Evolutionary conservation across 2,113 vertebrate genomes (phyloP), one percentile per base, ranked within the genome.

Genomic region (Sander vitreus): DNA sequence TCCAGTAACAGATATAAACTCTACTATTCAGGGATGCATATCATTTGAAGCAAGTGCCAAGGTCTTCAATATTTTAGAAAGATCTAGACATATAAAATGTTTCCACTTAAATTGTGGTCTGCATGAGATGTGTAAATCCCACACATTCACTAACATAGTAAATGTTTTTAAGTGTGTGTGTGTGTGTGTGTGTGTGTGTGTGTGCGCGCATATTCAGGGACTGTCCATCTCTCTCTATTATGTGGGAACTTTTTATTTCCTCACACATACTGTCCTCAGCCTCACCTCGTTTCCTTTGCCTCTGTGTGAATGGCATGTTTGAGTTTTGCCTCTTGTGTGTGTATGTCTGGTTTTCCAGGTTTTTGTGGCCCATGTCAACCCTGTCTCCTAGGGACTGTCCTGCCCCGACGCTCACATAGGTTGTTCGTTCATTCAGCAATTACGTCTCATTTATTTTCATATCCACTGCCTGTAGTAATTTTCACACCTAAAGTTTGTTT

Each of bases 61-160:
- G 71, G 55, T 73, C 15, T 53, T 88, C 4, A 83, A 88, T 92
- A 81, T 86, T 91, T 89, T 12, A 88, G 3, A 66, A 43, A 19
- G 25, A 43, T 66, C 15, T 39, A 5, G 53, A 54, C 13, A 33
- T 78, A 78, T n/a, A n/a, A n/a, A n/a, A n/a, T n/a, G n/a, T 33
- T 33, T 33, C 6, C 33, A 33, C 62, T 60, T 66, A 27, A 72
- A 68, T 59, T 21, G 50, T 60, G n/a, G 12, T 60, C 15, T 64
- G 45, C 51, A 63, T 33, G 30, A 71, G 33, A 39, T 25, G 11
- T 30, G 39, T 3, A 75, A 27, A 36, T 65, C 60, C 21, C 47
- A 63, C 18, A 47, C 62, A 51, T 50, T 30, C 5, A 19, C 23
- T 10, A 1, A 50, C 21, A 45, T 2, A 25, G 6, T 27, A 3